Conservation (phyloP, 2,888 invertebrate genomes). For the Tenodera sinensis region DNA sequence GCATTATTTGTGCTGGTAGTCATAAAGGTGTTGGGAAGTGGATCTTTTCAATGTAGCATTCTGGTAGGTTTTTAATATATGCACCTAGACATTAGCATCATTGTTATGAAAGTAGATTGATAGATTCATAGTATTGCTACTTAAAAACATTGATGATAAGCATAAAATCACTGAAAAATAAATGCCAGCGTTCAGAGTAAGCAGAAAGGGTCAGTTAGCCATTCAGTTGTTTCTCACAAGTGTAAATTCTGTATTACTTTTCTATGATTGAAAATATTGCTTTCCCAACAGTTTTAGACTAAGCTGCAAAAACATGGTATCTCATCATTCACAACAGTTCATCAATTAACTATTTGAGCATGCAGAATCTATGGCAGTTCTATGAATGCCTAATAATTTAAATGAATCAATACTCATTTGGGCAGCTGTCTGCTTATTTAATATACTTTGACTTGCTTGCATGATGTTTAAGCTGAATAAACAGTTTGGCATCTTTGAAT, state of each 20-base stretch:
- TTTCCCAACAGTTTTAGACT: conserved; percentile 4
- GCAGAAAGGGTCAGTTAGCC: background rate
- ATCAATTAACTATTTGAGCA: background rate
- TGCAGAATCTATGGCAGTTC: no score
- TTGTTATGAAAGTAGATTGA: background rate
- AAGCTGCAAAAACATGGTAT: background rate
- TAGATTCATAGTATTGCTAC: background rate
- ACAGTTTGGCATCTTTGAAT: no score
- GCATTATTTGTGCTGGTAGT: background rate
- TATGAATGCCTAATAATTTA: no score
- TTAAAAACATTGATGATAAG: background rate
- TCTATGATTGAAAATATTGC: background rate
- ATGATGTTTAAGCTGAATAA: no score
- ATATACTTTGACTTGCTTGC: no score
- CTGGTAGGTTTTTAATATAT: background rate
- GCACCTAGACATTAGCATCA: background rate
- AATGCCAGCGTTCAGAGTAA: background rate
- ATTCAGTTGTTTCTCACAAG: background rate
- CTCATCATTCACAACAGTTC: background rate
- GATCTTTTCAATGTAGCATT: background rate
- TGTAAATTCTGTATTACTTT: background rate
- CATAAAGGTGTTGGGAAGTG: background rate
- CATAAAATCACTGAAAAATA: background rate
- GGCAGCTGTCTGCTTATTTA: no score
- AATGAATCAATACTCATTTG: no score